Percentiles rank a stretch among this genome's conserved stretches.
Conservation (phyloP, 2,113 vertebrate species). For the Siphamia tubifer region DNA sequence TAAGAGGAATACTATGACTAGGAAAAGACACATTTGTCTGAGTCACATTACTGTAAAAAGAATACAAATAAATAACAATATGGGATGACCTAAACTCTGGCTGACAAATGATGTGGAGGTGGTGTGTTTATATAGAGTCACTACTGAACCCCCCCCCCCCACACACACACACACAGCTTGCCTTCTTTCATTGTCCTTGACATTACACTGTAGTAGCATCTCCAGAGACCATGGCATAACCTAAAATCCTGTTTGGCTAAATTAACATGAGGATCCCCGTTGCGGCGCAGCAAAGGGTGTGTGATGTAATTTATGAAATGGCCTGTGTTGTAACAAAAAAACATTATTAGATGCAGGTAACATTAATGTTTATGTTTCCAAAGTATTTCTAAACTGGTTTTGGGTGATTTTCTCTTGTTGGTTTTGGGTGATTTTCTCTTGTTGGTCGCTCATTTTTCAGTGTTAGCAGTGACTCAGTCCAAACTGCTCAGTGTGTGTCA, state of each 20-base stretch:
- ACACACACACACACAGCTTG: background rate
- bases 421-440: too few species aligned
- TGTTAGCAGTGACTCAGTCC: too few species aligned
- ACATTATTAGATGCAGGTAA: background rate
- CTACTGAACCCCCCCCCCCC: background rate
- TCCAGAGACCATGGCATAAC: constrained; percentile 52
- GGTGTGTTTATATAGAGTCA: background rate
- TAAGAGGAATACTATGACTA: too few species aligned
- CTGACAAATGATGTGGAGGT: background rate
- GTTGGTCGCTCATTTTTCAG: too few species aligned
- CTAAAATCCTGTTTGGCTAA: constrained; percentile 64
- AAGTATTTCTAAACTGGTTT: background rate
- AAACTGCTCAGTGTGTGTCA: too few species aligned
- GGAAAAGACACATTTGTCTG: too few species aligned
- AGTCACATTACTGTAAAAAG: background rate
- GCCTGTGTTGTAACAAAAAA: constrained; percentile 30
- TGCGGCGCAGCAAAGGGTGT: constrained; percentile 14
- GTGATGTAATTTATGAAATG: constrained; percentile 41
- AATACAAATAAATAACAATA: too few species aligned
- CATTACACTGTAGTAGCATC: constrained; percentile 47
- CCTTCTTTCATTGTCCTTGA: constrained; percentile 58
- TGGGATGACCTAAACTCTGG: constrained; percentile 1
- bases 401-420: too few species aligned
- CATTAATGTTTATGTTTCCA: background rate
- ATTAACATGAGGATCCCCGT: constrained; percentile 45